phyloP scores from a whole-genome alignment of 2,888 invertebrate species.

The Chloroclysta siterata region DNA sequence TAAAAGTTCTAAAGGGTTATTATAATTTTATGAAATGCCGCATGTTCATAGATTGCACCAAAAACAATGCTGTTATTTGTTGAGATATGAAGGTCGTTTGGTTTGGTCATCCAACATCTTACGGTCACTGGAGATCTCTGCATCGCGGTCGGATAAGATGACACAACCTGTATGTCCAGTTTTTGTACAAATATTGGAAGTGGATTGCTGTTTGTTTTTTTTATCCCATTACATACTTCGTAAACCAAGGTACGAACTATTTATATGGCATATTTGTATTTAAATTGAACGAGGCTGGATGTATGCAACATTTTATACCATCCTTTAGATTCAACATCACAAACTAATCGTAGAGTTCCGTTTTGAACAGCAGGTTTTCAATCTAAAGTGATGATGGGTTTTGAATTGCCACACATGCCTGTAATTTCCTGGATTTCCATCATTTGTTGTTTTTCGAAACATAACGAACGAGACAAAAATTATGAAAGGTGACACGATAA shows the following conservation, averaged over 20 bases:
- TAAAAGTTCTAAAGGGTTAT: background rate
- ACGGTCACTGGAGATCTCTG: constrained; percentile 2
- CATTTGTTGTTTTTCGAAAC: background rate
- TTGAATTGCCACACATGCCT: constrained; percentile 5
- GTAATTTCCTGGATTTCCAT: constrained; percentile 4
- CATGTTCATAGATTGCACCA: background rate
- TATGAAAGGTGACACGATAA: too few relatives aligned
- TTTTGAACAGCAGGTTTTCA: background rate
- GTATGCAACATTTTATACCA: background rate
- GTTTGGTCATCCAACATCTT: background rate
- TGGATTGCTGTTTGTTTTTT: constrained; percentile 11
- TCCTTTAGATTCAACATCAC: background rate
- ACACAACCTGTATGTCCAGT: constrained; percentile 20
- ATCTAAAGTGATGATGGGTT: constrained; percentile 9
- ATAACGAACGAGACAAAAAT: too few relatives aligned
- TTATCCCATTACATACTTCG: background rate
- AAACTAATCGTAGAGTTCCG: constrained; percentile 8
- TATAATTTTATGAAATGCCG: constrained; percentile 1
- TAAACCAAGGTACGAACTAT: background rate
- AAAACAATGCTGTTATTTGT: constrained; percentile 5
- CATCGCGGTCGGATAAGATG: constrained; percentile 12
- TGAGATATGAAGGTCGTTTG: constrained; percentile 12
- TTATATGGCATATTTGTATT: background rate
- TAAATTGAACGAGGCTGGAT: background rate
- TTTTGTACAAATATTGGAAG: constrained; percentile 10